Percentiles rank a stretch among this genome's conserved stretches.
Evolutionary conservation across 2,888 invertebrate genomes (phyloP).

Genomic region (Lutraria lutraria): DNA sequence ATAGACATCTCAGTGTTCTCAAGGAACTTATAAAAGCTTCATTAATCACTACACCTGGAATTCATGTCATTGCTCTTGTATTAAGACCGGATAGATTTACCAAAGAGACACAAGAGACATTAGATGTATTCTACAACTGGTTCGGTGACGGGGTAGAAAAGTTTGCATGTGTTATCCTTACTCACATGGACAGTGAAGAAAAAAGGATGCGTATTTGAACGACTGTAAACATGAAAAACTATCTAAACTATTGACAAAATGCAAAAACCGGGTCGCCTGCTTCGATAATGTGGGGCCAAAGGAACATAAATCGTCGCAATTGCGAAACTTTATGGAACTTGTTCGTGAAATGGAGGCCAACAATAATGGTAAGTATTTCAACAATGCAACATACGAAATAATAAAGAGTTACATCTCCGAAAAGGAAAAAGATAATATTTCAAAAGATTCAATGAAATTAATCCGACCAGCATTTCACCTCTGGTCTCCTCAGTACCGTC

Average conservation of each 20-base stretch:
- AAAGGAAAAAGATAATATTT: background rate
- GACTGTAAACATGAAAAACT: slow-evolving; percentile 13
- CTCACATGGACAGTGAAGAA: background rate
- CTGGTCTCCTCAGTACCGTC: background rate
- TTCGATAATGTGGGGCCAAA: background rate
- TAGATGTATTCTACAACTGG: slow-evolving; percentile 21
- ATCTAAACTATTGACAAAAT: background rate
- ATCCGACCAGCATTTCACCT: background rate
- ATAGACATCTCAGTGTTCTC: background rate
- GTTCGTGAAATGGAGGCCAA: background rate
- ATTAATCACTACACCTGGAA: slow-evolving; percentile 11
- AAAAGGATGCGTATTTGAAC: background rate
- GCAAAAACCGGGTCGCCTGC: background rate
- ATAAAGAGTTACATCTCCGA: background rate
- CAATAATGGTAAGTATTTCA: background rate
- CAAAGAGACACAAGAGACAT: slow-evolving; percentile 25
- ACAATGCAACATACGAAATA: slow-evolving; percentile 7
- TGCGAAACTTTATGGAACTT: background rate
- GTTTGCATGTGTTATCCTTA: slow-evolving; percentile 27
- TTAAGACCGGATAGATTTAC: slow-evolving; percentile 28
- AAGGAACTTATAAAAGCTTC: slow-evolving; percentile 26
- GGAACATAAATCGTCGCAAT: background rate
- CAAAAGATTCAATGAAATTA: slow-evolving; percentile 14
- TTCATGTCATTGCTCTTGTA: slow-evolving; percentile 35
- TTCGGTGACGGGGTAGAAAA: slow-evolving; percentile 30